Evolutionary conservation across 1,140 invertebrate species (phyloP).

Genomic region (Drosophila ercepeae): DNA sequence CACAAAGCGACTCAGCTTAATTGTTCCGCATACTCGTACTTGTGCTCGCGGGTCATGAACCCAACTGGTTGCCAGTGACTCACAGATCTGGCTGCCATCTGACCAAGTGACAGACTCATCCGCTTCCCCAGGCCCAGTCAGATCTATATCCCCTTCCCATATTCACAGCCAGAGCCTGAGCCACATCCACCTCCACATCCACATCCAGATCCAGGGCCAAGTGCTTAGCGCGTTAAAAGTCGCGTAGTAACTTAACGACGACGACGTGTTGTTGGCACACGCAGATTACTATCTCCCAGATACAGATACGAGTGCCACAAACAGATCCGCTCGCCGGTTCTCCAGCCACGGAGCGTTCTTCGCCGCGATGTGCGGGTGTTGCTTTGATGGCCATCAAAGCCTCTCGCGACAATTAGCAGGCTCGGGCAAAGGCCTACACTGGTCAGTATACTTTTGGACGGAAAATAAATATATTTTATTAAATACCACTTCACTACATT

Average conservation of each 20-base stretch:
- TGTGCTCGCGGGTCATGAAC: constrained; percentile 69
- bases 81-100: constrained; percentile 15
- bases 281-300: constrained; percentile 67
- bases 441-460: constrained; percentile 7
- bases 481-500: too few species aligned
- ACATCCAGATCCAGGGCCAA: constrained; percentile 18
- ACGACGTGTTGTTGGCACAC: constrained; percentile 72
- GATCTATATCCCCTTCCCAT: constrained; percentile 5
- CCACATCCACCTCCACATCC: constrained; percentile 4
- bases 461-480: too few species aligned
- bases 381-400: constrained; percentile 58
- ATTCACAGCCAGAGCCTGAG: neutral
- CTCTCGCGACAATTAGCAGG: constrained; percentile 59
- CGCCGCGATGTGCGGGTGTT: constrained; percentile 65
- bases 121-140: neutral
- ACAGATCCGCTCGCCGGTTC: constrained; percentile 20
- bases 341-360: neutral
- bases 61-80: constrained; percentile 18
- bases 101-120: constrained; percentile 23
- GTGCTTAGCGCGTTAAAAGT: constrained; percentile 75
- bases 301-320: constrained; percentile 51
- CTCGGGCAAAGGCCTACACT: constrained; percentile 28
- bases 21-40: constrained; percentile 5
- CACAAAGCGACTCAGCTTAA: constrained; percentile 42
- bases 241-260: constrained; percentile 78